These are phyloP conservation scores for Hydropotes inermis DNA, from an alignment of 2,113 vertebrate genomes.

Conservation along the genomic window DNA sequence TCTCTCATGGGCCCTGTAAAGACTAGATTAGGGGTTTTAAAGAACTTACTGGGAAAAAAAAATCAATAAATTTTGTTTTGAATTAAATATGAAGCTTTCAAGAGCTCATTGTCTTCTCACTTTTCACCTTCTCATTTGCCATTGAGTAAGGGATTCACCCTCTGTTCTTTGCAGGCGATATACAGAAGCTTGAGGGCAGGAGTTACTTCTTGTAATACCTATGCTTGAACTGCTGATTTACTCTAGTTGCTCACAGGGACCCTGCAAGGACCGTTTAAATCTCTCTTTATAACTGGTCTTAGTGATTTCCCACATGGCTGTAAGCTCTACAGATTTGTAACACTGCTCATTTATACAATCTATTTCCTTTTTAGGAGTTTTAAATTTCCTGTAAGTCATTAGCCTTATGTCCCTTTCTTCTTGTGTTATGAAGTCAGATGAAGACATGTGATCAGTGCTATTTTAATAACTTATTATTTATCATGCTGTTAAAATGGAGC, in stretches of 20 bases:
- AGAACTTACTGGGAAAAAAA: background rate
- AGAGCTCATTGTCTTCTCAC: background rate
- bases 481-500: background rate
- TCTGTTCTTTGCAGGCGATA: background rate
- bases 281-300: background rate
- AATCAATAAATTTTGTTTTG: background rate
- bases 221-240: background rate
- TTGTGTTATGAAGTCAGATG: background rate
- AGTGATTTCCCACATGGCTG: background rate
- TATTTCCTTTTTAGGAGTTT: background rate
- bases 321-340: background rate
- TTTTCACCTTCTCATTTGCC: background rate
- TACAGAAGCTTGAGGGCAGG: background rate
- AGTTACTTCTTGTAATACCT: background rate
- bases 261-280: background rate
- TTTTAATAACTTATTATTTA: slow-evolving; percentile 20
- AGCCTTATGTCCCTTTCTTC: background rate
- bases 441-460: background rate
- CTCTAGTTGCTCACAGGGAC: background rate
- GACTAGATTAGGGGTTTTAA: background rate
- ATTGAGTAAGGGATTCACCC: background rate
- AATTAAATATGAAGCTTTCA: slow-evolving; percentile 39
- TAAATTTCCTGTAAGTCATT: background rate
- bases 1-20: background rate
- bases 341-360: background rate